phyloP scores from a whole-genome alignment of 2,797 vertebrate genomes.

The Fistularia tabacaria region DNA sequence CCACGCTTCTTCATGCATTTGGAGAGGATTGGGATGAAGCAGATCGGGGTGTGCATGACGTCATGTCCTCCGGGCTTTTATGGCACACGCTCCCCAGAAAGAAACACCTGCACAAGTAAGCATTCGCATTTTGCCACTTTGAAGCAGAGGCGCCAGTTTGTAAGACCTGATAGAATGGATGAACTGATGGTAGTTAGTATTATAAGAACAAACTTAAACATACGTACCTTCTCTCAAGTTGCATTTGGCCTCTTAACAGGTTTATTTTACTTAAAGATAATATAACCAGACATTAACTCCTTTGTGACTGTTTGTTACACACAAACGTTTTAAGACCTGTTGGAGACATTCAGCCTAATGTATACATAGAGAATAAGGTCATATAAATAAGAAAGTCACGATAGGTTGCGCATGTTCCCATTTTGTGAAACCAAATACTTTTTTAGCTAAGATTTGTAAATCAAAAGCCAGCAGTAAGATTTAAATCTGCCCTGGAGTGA shows the following conservation, averaged over 20 bases:
- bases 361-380: not conserved
- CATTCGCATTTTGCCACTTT: conserved; percentile 9
- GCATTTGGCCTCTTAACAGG: conserved; percentile 6
- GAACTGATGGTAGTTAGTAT: too few relatives aligned
- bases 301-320: conserved; percentile 3
- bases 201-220: too few relatives aligned
- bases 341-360: conserved; percentile 16
- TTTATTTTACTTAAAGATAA: conserved; percentile 20
- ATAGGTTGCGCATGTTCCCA: conserved; percentile 11
- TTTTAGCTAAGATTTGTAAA: conserved; percentile 15
- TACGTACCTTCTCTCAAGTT: not conserved
- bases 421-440: conserved; percentile 23
- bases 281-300: conserved; percentile 5
- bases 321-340: conserved; percentile 2
- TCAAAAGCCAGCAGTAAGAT: conserved; percentile 11
- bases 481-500: conserved; percentile 16
- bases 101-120: conserved; percentile 98
- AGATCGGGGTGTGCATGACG: conserved; percentile 94
- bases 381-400: conserved; percentile 2
- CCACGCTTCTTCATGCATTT: conserved; percentile 96
- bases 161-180: too few relatives aligned
- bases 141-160: not conserved
- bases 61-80: conserved; percentile 96
- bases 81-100: conserved; percentile 91
- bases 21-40: conserved; percentile 97